Evolutionary conservation across 2,113 vertebrate genomes (phyloP).

Genomic region (Mustelus asterias): DNA sequence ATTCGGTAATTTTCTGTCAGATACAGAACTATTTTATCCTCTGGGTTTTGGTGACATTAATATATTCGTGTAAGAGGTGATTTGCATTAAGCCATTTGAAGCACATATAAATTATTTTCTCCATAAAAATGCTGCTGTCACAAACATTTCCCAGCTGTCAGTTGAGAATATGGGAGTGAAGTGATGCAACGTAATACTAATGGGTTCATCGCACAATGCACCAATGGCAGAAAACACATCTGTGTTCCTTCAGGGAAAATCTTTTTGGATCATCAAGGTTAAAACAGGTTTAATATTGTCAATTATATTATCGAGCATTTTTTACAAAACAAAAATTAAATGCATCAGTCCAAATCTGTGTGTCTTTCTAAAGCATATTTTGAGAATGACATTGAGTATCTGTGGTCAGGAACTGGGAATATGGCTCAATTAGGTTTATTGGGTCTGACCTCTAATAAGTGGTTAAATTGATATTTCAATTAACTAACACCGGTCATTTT

Average conservation of each 20-base stretch:
- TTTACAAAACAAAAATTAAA: not conserved
- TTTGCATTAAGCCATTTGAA: slow-evolving; percentile 22
- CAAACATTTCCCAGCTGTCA: slow-evolving; percentile 14
- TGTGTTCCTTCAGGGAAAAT: not conserved
- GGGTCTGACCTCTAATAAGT: not conserved
- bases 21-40: not conserved
- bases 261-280: not conserved
- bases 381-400: not conserved
- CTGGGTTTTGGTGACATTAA: slow-evolving; percentile 15
- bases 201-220: not conserved
- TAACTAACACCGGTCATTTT: not conserved
- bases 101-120: not conserved
- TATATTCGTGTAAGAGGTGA: slow-evolving; percentile 10
- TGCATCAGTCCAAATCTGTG: not conserved
- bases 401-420: not conserved
- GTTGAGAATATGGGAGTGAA: not conserved
- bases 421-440: too few species aligned
- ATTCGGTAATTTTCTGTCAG: slow-evolving; percentile 11
- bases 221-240: not conserved
- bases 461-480: not conserved
- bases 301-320: too few species aligned
- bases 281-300: not conserved
- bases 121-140: slow-evolving; percentile 16
- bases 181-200: not conserved
- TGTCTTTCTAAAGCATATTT: not conserved